Percentiles rank a stretch among this genome's conserved stretches.
Evolutionary conservation across 2,113 vertebrate genomes (phyloP).

Genomic region (Ramphastos sulfuratus): DNA sequence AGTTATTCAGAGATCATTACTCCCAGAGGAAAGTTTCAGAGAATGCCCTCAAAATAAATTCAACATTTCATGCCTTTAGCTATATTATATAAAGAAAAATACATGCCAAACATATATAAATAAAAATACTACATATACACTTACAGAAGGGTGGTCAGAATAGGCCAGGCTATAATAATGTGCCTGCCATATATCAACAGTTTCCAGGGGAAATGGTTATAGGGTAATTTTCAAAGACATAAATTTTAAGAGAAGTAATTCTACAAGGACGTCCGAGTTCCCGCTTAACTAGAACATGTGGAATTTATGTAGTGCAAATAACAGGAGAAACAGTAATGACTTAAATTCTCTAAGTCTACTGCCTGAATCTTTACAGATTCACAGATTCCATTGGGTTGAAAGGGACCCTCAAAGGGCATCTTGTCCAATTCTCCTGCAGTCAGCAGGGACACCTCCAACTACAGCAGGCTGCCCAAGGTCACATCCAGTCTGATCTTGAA

Average conservation of each 20-base stretch:
- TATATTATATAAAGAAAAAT: background rate
- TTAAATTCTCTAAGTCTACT: background rate
- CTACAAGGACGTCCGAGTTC: background rate
- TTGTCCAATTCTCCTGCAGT: too few species aligned
- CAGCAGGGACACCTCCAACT: too few species aligned
- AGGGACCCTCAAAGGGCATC: too few species aligned
- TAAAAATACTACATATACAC: background rate
- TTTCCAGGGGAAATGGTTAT: background rate
- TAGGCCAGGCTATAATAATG: background rate
- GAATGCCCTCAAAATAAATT: background rate
- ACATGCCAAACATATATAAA: background rate
- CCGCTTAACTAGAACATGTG: background rate
- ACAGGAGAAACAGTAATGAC: background rate
- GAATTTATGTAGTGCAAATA: background rate
- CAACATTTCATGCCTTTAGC: background rate
- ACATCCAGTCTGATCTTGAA: too few species aligned
- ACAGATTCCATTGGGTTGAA: too few species aligned
- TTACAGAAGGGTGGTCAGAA: background rate
- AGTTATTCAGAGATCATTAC: constrained; percentile 8
- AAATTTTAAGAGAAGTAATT: background rate
- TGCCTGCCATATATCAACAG: background rate
- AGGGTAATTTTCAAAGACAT: background rate
- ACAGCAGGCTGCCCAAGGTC: too few species aligned
- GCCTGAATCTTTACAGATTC: background rate
- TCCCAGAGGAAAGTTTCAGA: constrained; percentile 1